A percentile compares a stretch with the other conserved stretches of the same genome.
These are phyloP conservation scores for Coregonus sp. DNA, from an alignment of 2,797 vertebrate species.

Conservation along the genomic window DNA sequence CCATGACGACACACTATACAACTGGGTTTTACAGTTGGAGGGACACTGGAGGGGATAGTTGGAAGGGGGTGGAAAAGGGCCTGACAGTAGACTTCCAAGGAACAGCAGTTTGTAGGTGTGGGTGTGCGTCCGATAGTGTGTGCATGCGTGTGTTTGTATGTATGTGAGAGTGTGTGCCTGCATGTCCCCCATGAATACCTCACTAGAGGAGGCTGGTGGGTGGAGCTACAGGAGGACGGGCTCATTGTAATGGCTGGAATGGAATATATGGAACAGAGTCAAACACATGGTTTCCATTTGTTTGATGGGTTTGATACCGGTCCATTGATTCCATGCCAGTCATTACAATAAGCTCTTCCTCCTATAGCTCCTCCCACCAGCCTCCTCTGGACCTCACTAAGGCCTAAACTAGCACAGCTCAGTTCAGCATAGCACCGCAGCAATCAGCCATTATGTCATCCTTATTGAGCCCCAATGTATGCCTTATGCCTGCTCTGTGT, in stretches of 20 bases:
- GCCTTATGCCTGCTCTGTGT: slow-evolving; percentile 7
- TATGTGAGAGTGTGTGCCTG: slow-evolving; percentile 6
- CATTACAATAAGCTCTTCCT: too few species aligned
- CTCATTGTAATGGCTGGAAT: too few species aligned
- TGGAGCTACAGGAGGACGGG: too few species aligned
- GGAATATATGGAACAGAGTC: too few species aligned
- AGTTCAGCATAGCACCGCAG: not conserved
- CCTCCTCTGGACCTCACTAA: not conserved
- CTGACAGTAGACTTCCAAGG: not conserved
- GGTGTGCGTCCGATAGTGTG: too few species aligned
- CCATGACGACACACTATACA: slow-evolving; percentile 28
- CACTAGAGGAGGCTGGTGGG: too few species aligned
- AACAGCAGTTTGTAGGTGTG: not conserved
- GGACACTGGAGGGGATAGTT: not conserved
- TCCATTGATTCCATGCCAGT: too few species aligned
- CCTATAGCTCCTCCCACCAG: too few species aligned
- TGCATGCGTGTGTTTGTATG: not conserved
- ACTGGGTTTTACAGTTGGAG: not conserved
- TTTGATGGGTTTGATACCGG: too few species aligned
- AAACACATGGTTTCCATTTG: too few species aligned
- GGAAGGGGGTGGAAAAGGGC: not conserved
- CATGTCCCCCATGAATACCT: not conserved
- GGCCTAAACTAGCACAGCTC: not conserved
- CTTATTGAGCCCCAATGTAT: not conserved
- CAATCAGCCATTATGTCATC: slow-evolving; percentile 13